A percentile compares a stretch with the other conserved stretches of the same genome.
These are phyloP conservation scores for Ophion ellenae DNA, from an alignment of 2,888 invertebrate species.

Conservation along the genomic window DNA sequence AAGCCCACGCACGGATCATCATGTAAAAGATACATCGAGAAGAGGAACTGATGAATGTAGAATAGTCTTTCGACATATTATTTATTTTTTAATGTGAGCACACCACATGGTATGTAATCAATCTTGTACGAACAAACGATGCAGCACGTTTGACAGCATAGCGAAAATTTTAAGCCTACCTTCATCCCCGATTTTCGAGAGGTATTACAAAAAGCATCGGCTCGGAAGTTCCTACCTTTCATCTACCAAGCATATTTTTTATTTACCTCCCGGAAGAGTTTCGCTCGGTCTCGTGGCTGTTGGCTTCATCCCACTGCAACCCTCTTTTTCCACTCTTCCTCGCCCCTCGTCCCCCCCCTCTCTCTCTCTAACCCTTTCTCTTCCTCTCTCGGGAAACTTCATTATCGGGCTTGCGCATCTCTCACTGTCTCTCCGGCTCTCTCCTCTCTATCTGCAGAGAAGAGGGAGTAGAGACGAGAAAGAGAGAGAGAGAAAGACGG, in stretches of 20 bases:
- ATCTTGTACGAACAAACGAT: background rate
- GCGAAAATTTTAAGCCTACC: background rate
- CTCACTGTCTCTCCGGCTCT: background rate
- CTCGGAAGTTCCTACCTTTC: background rate
- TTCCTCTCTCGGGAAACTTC: constrained; percentile 59
- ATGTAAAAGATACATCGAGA: background rate
- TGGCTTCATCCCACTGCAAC: background rate
- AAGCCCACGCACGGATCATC: background rate
- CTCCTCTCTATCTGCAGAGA: background rate
- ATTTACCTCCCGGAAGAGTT: background rate
- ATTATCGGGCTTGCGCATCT: constrained; percentile 55
- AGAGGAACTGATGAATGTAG: background rate
- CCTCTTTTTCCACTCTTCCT: constrained; percentile 17
- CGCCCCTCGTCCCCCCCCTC: constrained; percentile 4
- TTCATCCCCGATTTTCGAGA: background rate
- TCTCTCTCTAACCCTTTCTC: constrained; percentile 4
- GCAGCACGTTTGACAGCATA: background rate
- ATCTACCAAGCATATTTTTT: background rate
- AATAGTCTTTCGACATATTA: background rate
- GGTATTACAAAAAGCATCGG: background rate
- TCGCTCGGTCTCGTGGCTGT: background rate
- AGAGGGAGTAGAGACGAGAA: constrained; percentile 23
- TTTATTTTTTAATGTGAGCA: background rate
- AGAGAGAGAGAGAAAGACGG: constrained; percentile 33
- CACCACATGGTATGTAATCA: background rate